These are phyloP conservation scores for Macrophya alboannulata DNA, from an alignment of 2,888 invertebrate species.

Conservation along the genomic window DNA sequence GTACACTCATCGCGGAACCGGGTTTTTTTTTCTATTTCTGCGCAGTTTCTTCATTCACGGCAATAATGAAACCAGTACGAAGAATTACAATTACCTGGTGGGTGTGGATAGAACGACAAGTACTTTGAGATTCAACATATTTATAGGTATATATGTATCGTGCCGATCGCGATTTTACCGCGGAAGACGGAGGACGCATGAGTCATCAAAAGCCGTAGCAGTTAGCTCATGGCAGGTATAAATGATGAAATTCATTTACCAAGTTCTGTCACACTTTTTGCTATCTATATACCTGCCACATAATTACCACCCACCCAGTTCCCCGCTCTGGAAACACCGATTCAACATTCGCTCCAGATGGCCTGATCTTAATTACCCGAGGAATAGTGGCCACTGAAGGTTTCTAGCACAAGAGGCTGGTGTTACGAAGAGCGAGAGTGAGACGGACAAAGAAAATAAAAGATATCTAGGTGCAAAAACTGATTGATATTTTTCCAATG, in stretches of 20 bases:
- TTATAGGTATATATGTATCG: not conserved
- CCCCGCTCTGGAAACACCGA: slow-evolving; percentile 20
- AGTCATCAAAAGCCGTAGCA: slow-evolving; percentile 8
- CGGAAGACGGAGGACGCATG: slow-evolving; percentile 11
- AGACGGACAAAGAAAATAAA: not conserved
- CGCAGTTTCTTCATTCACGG: not conserved
- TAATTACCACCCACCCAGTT: slow-evolving; percentile 23
- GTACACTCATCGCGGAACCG: not conserved
- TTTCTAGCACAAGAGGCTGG: not conserved
- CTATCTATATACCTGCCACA: not conserved
- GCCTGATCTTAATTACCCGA: not conserved
- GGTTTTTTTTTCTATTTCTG: no score
- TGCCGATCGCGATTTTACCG: not conserved
- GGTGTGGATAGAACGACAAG: not conserved
- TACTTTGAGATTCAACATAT: slow-evolving; percentile 6
- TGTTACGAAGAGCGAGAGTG: not conserved
- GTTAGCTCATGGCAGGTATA: not conserved
- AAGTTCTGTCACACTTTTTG: slow-evolving; percentile 9
- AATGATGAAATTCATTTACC: slow-evolving; percentile 22
- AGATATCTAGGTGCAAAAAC: not conserved
- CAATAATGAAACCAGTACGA: not conserved
- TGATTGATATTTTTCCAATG: not conserved
- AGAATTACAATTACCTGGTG: not conserved
- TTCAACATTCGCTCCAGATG: slow-evolving; percentile 21
- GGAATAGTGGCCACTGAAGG: not conserved